Evolutionary conservation across 2,113 vertebrate species (phyloP).

Genomic region (Mus spicilegus): DNA sequence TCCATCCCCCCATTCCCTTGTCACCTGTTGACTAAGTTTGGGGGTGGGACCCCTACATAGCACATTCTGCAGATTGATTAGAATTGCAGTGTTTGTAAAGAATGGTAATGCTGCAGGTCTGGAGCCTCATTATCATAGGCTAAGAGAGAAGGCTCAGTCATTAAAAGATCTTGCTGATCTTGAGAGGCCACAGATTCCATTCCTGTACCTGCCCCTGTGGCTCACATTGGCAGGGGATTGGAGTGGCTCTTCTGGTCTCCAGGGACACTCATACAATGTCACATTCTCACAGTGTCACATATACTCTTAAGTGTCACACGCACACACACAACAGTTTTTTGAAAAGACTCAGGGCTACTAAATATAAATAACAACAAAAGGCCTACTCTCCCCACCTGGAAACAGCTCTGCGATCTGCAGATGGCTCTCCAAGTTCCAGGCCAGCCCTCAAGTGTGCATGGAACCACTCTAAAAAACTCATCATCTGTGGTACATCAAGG

Average conservation of each 20-base stretch:
- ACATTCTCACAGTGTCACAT: not conserved
- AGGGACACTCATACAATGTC: not conserved
- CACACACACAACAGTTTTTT: not conserved
- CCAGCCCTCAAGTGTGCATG: not conserved
- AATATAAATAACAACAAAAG: not conserved
- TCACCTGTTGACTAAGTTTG: not conserved
- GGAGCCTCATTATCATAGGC: not conserved
- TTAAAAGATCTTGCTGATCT: no score
- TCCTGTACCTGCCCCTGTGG: not conserved
- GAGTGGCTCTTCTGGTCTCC: not conserved
- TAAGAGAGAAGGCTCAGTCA: not conserved
- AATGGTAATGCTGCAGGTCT: not conserved
- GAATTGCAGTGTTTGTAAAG: not conserved
- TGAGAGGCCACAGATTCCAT: not conserved
- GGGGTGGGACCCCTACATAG: not conserved
- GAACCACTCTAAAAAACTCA: not conserved
- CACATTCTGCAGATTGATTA: not conserved
- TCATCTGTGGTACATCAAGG: no score
- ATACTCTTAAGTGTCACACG: not conserved
- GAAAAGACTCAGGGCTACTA: not conserved
- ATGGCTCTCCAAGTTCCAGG: not conserved
- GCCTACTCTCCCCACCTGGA: no score
- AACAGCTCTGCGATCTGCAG: not conserved
- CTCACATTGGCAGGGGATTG: not conserved
- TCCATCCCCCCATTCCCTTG: not conserved